A percentile compares a stretch with the other conserved stretches of the same genome.
Conservation (phyloP, 2,888 invertebrate genomes). For the Tuta absoluta region DNA sequence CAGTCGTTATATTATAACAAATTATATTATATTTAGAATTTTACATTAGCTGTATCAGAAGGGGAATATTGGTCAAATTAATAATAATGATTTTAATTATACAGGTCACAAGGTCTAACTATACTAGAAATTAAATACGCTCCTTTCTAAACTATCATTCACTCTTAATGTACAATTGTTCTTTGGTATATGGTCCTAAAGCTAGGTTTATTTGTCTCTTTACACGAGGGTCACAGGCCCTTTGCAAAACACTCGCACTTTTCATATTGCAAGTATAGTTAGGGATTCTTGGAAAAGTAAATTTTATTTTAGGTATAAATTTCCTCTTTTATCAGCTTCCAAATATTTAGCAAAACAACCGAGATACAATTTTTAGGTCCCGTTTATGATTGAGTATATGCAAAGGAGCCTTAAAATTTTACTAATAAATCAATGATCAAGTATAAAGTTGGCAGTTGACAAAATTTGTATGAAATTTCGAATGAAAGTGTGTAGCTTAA, state of each 20-base stretch:
- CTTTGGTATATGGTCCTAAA: constrained; percentile 79
- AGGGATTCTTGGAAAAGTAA: not conserved
- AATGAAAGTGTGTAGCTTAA: constrained; percentile 24
- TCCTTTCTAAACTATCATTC: constrained; percentile 60
- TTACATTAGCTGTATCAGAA: constrained; percentile 48
- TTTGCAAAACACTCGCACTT: constrained; percentile 44
- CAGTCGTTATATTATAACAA: constrained; percentile 30
- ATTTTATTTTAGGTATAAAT: no score
- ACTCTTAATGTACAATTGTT: constrained; percentile 77
- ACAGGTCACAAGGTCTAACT: constrained; percentile 70
- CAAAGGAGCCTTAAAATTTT: constrained; percentile 47
- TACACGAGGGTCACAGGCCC: constrained; percentile 61
- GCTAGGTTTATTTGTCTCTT: constrained; percentile 72
- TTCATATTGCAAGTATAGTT: not conserved
- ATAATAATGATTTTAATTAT: constrained; percentile 49
- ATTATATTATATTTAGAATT: constrained; percentile 30
- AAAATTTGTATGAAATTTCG: constrained; percentile 39
- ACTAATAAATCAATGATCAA: constrained; percentile 7
- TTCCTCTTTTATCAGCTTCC: not conserved
- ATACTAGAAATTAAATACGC: constrained; percentile 72
- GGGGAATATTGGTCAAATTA: constrained; percentile 67
- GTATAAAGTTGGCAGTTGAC: constrained; percentile 16
- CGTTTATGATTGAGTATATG: no score
- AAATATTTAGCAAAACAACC: not conserved
- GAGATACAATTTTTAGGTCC: not conserved